phyloP scores from a whole-genome alignment of 2,113 vertebrate species.

The Lophotis ruficrista region DNA sequence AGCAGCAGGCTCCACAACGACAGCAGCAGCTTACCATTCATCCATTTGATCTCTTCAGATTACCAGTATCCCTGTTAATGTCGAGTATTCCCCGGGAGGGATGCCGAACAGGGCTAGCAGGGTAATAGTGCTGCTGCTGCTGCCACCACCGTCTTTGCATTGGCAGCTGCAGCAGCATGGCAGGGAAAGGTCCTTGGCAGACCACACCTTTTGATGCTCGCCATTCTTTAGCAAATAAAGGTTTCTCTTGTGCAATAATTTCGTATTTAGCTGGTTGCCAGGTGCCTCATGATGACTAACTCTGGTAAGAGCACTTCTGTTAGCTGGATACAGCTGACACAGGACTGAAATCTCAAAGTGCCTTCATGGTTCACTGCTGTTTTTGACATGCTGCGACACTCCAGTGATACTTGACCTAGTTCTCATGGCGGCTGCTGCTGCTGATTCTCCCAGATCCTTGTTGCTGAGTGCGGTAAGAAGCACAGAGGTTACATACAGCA shows the following conservation, averaged over 20 bases:
- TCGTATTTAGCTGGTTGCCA: background rate
- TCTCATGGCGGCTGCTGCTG: background rate
- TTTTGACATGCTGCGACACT: background rate
- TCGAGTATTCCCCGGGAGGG: background rate
- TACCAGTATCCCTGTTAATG: background rate
- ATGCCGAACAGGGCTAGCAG: rapidly evolving
- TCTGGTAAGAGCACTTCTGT: background rate
- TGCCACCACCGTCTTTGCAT: background rate
- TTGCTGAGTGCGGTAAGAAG: background rate
- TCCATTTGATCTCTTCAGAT: background rate
- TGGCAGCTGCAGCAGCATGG: background rate
- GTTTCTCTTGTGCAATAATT: rapidly evolving
- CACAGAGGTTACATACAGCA: rapidly evolving
- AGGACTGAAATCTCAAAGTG: background rate
- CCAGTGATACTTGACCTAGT: background rate
- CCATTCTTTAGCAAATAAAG: background rate
- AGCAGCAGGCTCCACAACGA: background rate
- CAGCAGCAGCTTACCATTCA: background rate
- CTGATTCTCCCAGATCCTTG: background rate
- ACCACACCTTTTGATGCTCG: background rate
- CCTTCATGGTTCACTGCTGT: background rate
- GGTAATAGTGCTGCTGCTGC: background rate
- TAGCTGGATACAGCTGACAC: background rate
- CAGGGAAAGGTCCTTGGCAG: background rate
- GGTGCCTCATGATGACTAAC: rapidly evolving